Evolutionary conservation across 1,140 invertebrate species (phyloP), one percentile per base, ranked within the genome.

Genomic region (Drosophila subpulchrella): DNA sequence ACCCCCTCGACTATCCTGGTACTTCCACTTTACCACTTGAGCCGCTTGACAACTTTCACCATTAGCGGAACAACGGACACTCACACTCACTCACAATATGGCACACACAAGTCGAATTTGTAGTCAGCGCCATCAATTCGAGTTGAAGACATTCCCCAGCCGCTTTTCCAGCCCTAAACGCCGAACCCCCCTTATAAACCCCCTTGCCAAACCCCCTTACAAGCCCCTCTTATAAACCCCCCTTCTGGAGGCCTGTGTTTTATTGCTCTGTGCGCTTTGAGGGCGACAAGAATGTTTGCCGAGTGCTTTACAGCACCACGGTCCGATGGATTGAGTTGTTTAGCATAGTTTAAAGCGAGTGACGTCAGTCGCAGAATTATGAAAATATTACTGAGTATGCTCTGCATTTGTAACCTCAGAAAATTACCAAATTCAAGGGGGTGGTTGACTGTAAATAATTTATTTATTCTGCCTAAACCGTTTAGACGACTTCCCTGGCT

Each of bases 91-190:
- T 66, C 30, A 66, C 70, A 75, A 71, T 71, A 71, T 71, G 67
- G 67, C 54, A 65, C 68, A 84, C 76, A 88, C 76, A 83, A 88
- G 84, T 88, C 79, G 84, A 88, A 89, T 83, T 88, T 88, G 83
- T 88, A 83, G 83, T 83, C 84, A 77, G 71, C 80, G 80, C 84
- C 83, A 88, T 88, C 80, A 86, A 86, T 86, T 86, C 83, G 86
- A 83, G 53, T 83, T 86, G 78, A 86, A 86, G 83, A 79, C 83
- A 77, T 82, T 82, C 50, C 50, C 57, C 65, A 66, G 56, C 44
- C 63, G 55, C 55, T 59, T 34, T 38, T 58, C 32, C 32, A 42
- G 42, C 47, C 39, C 38, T n/a, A 12, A 12, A 4, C 20, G 20
- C 20, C 0, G 20, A 20, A 20, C 20, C 2, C 38, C 38, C 38